Evolutionary conservation across 1,140 invertebrate genomes (phyloP).

Genomic region (Psilanteris sp.): DNA sequence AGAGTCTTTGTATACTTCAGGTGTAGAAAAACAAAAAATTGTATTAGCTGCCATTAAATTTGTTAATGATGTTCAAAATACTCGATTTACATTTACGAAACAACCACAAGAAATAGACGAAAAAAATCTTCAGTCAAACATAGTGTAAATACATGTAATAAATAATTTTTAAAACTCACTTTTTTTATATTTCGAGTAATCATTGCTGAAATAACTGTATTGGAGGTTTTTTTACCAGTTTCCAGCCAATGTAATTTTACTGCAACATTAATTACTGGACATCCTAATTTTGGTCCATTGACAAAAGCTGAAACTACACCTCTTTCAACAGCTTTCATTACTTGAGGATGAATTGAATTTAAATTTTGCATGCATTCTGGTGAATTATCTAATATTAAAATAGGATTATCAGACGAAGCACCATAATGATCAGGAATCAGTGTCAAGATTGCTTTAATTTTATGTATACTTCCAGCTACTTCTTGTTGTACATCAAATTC

Average conservation of each 20-base stretch:
- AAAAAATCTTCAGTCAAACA: background rate
- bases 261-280: slow-evolving; percentile 86
- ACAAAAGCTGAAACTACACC: slow-evolving; percentile 84
- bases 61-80: slow-evolving; percentile 36
- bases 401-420: slow-evolving; percentile 58
- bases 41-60: slow-evolving; percentile 40
- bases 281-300: slow-evolving; percentile 87
- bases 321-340: slow-evolving; percentile 82
- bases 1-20: slow-evolving; percentile 20
- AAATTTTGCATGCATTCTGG: slow-evolving; percentile 84
- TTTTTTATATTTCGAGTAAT: slow-evolving; percentile 88
- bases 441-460: slow-evolving; percentile 82
- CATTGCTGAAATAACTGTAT: slow-evolving; percentile 88
- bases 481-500: slow-evolving; percentile 83
- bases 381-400: slow-evolving; percentile 82
- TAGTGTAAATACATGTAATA: no score
- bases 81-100: slow-evolving; percentile 23
- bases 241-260: slow-evolving; percentile 89
- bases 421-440: slow-evolving; percentile 77
- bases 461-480: slow-evolving; percentile 83
- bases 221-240: slow-evolving; percentile 85
- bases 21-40: slow-evolving; percentile 48
- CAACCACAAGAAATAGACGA: slow-evolving; percentile 2
- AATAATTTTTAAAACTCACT: slow-evolving; percentile 76
- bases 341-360: slow-evolving; percentile 81